A percentile compares a stretch with the other conserved stretches of the same genome.
These are phyloP conservation scores for Chiloscyllium plagiosum DNA, from an alignment of 2,113 vertebrate genomes.

Conservation along the genomic window DNA sequence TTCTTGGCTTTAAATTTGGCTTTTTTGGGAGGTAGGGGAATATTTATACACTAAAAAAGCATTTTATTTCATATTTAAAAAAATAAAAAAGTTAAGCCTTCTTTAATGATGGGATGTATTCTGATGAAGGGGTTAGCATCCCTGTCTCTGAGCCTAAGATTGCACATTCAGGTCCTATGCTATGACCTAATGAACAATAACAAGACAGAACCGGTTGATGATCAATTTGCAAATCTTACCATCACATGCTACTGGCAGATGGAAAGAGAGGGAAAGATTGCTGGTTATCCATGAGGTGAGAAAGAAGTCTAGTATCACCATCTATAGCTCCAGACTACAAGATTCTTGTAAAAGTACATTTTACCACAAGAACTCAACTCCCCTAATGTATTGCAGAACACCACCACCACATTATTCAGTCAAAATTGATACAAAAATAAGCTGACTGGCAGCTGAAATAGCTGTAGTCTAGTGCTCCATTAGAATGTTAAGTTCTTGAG, in stretches of 20 bases:
- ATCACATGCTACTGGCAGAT: not conserved
- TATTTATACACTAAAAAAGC: not conserved
- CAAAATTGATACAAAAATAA: not conserved
- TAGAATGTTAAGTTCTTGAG: not conserved
- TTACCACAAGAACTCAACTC: not conserved
- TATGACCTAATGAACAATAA: not conserved
- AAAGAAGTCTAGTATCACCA: not conserved
- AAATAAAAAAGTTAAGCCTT: not conserved
- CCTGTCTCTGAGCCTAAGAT: not conserved
- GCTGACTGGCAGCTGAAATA: slow-evolving; percentile 12
- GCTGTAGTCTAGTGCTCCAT: not conserved
- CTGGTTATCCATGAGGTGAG: not conserved
- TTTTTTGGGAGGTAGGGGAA: not conserved
- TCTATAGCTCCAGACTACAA: not conserved
- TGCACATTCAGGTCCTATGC: not conserved
- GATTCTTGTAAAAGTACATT: not conserved
- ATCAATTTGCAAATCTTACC: not conserved
- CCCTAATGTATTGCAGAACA: not conserved
- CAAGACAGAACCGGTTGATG: not conserved
- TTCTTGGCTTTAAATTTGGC: not conserved
- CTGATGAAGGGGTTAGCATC: not conserved
- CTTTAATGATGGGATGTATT: not conserved
- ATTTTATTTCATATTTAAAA: not conserved
- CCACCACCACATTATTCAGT: not conserved
- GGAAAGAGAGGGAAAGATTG: not conserved